phyloP scores from a whole-genome alignment of 2,113 vertebrate genomes.

The Bothrops jararaca region DNA sequence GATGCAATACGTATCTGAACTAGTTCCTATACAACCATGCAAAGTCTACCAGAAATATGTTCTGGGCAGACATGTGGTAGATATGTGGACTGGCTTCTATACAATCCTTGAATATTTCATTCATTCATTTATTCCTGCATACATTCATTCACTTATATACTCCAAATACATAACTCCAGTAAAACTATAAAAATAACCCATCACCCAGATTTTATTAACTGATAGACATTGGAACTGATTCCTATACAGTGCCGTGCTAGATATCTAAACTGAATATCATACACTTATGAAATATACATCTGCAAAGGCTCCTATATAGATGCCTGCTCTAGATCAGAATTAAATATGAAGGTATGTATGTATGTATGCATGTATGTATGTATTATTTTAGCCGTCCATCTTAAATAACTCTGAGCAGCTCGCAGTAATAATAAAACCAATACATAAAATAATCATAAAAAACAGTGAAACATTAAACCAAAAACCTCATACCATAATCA shows the following conservation, averaged over 20 bases:
- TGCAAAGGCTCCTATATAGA: neutral
- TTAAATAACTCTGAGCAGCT: neutral
- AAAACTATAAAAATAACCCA: neutral
- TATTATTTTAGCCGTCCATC: neutral
- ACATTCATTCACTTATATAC: neutral
- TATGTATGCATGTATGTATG: neutral
- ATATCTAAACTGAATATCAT: neutral
- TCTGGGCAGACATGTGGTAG: neutral
- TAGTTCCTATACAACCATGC: neutral
- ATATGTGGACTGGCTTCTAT: neutral
- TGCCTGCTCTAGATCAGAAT: neutral
- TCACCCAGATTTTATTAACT: neutral
- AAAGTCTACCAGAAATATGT: neutral
- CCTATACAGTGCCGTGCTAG: neutral
- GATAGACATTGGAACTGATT: neutral
- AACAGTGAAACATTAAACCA: neutral
- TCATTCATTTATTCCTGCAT: neutral
- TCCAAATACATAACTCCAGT: neutral
- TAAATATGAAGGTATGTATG: neutral
- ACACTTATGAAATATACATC: neutral
- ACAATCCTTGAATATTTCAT: neutral
- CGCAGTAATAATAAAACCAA: neutral
- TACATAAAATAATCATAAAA: neutral
- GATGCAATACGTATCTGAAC: neutral
- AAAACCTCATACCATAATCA: neutral